phyloP scores from a whole-genome alignment of 2,888 invertebrate genomes.

The Drosophila recens region DNA sequence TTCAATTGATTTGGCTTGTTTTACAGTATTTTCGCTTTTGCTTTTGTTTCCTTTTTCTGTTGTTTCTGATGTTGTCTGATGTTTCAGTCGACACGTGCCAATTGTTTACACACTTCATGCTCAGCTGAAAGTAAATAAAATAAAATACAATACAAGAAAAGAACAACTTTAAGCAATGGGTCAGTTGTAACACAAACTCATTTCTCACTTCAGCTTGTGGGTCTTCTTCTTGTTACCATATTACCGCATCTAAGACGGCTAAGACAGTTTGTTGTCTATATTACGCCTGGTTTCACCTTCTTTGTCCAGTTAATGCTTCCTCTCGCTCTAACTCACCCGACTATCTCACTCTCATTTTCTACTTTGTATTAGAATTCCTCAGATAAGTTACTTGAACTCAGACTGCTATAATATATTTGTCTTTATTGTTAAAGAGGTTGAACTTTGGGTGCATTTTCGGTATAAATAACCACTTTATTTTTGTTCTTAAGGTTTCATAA shows the following conservation, averaged over 20 bases:
- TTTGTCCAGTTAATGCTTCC: conserved; percentile 15
- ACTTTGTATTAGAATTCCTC: background rate
- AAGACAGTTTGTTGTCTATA: conserved; percentile 56
- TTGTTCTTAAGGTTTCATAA: no score
- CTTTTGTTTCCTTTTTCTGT: conserved; percentile 1
- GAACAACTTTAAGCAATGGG: conserved; percentile 32
- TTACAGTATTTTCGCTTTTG: conserved; percentile 5
- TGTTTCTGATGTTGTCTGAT: conserved; percentile 2
- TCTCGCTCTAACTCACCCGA: conserved; percentile 2
- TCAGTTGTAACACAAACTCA: conserved; percentile 45
- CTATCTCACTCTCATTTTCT: background rate
- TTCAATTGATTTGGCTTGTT: conserved; percentile 52
- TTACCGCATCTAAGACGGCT: conserved; percentile 37
- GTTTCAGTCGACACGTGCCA: conserved; percentile 55
- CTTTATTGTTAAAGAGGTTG: background rate
- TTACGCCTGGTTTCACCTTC: conserved; percentile 36
- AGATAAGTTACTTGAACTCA: background rate
- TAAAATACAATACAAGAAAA: conserved; percentile 13
- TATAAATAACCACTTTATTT: no score
- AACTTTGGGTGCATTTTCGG: background rate
- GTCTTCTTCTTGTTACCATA: conserved; percentile 57
- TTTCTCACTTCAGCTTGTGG: conserved; percentile 63
- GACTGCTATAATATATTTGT: background rate
- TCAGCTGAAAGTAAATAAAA: conserved; percentile 26
- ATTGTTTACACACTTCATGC: conserved; percentile 46